A percentile compares a stretch with the other conserved stretches of the same genome.
Evolutionary conservation across 2,797 vertebrate genomes (phyloP).

Genomic region (Psittacula echo): DNA sequence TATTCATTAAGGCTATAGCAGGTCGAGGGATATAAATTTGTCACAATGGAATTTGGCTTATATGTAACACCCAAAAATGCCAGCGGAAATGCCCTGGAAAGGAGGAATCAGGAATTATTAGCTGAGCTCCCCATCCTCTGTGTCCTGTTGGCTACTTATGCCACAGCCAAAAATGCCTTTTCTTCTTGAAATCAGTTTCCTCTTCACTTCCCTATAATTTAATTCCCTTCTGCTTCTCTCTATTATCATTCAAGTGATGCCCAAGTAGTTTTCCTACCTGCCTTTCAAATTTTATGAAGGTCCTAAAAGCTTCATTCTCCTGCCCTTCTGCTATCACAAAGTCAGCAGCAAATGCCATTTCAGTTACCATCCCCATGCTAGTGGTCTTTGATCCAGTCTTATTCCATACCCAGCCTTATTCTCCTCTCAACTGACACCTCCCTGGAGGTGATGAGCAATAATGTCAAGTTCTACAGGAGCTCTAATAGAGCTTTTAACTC

Average conservation of each 20-base stretch:
- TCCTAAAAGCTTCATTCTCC: background rate
- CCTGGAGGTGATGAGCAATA: background rate
- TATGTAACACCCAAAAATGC: background rate
- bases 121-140: background rate
- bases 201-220: background rate
- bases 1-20: background rate
- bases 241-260: background rate
- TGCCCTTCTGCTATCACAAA: background rate
- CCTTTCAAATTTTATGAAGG: background rate
- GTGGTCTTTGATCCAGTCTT: background rate
- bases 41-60: background rate
- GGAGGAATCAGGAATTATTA: background rate
- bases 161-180: background rate
- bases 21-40: background rate
- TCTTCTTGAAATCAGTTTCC: background rate
- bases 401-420: background rate
- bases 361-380: background rate
- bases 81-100: background rate
- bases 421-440: accelerated
- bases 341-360: background rate
- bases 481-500: background rate
- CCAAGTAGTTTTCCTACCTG: background rate
- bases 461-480: background rate
- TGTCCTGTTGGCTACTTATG: background rate
- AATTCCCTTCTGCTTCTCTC: background rate